A percentile compares a stretch with the other conserved stretches of the same genome.
Evolutionary conservation across 2,113 vertebrate genomes (phyloP).

Genomic region (Lepus europaeus): DNA sequence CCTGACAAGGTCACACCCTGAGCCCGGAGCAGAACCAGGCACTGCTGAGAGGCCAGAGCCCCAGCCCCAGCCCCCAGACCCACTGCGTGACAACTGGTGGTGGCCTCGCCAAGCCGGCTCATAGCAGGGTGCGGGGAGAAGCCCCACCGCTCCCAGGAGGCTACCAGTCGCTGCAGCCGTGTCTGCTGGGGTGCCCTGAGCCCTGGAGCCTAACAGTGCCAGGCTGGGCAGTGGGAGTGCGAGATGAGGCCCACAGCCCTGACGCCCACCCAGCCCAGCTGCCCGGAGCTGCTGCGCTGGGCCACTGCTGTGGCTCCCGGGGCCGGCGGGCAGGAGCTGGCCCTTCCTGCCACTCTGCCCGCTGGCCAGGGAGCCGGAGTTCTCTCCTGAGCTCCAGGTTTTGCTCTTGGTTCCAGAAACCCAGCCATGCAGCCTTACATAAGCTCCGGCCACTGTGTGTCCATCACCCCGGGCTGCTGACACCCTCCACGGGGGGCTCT

Average conservation of each 20-base stretch:
- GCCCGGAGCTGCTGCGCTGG: slow-evolving; percentile 36
- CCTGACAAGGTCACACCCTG: not conserved
- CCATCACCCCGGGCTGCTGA: not conserved
- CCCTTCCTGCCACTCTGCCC: slow-evolving; percentile 19
- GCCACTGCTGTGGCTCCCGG: slow-evolving; percentile 55
- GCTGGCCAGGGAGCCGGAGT: slow-evolving; percentile 61
- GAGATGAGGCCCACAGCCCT: not conserved
- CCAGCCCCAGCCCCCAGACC: not conserved
- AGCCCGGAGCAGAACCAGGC: not conserved
- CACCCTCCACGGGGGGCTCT: not conserved
- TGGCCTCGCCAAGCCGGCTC: not conserved
- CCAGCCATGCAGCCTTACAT: slow-evolving; percentile 68
- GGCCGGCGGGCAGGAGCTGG: not conserved
- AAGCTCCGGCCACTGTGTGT: slow-evolving; percentile 60
- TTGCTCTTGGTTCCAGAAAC: slow-evolving; percentile 68
- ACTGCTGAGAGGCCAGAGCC: not conserved
- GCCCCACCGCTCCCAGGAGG: not conserved
- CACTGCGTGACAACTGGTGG: fast-evolving
- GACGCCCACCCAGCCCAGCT: not conserved
- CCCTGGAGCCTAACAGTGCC: not conserved
- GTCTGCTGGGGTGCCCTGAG: not conserved
- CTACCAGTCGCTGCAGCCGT: not conserved
- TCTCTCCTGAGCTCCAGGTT: slow-evolving; percentile 65
- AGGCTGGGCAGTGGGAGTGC: not conserved
- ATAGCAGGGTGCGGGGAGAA: fast-evolving